Evolutionary conservation across 1,140 invertebrate genomes (phyloP).

Genomic region (Neotoxoptera formosana): DNA sequence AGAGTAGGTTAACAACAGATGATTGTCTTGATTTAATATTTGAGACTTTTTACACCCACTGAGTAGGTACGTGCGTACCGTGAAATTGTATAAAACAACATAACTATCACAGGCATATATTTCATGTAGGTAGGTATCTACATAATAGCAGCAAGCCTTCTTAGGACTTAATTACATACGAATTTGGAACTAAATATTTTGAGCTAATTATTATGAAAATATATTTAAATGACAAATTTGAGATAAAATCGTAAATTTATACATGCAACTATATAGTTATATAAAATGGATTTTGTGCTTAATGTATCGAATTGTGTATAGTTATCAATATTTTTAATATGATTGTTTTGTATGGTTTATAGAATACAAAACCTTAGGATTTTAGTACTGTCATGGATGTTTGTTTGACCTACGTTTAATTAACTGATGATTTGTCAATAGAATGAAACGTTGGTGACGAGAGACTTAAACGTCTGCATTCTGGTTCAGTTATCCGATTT

Average conservation of each 20-base stretch:
- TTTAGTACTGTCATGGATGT: neutral
- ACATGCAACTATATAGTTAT: neutral
- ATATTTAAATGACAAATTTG: neutral
- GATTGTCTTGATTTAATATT: conserved; percentile 9
- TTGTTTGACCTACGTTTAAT: neutral
- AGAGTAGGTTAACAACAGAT: conserved; percentile 34
- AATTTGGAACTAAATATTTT: neutral
- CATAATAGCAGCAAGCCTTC: neutral
- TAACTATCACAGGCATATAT: neutral
- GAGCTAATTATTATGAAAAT: neutral
- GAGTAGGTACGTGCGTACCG: conserved; percentile 40
- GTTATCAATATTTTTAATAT: neutral
- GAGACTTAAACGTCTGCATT: conserved; percentile 6
- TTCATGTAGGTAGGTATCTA: neutral
- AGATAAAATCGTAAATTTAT: neutral
- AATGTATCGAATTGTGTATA: neutral
- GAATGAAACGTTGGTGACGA: neutral
- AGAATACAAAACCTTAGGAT: neutral
- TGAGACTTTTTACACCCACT: conserved; percentile 27
- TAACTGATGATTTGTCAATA: neutral
- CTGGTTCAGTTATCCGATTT: neutral
- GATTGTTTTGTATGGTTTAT: neutral
- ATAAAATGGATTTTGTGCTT: neutral
- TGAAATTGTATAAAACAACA: neutral
- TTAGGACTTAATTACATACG: neutral